phyloP scores from a whole-genome alignment of 2,797 vertebrate species.

The Sebastes steindachneri region DNA sequence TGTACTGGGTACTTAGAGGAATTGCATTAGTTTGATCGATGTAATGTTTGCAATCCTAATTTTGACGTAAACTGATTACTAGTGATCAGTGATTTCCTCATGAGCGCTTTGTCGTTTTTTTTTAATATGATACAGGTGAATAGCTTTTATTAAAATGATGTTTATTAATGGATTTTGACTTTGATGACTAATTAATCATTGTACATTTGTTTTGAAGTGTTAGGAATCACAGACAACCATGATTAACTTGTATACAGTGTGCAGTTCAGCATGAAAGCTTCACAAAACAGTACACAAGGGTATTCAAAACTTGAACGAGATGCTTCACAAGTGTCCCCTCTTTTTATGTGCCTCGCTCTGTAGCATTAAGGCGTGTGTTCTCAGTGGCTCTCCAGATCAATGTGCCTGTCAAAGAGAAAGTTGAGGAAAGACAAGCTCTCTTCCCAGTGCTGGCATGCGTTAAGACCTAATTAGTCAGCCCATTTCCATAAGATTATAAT shows the following conservation, averaged over 20 bases:
- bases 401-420: constrained; percentile 53
- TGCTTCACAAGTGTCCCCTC: constrained; percentile 3
- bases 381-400: constrained; percentile 50
- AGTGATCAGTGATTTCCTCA: not conserved
- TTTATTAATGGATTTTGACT: not conserved
- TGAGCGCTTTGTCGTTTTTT: not conserved
- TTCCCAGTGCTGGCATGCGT: constrained; percentile 27
- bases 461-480: constrained; percentile 62
- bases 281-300: not conserved
- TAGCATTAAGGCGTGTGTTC: constrained; percentile 22
- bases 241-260: not conserved
- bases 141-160: not conserved
- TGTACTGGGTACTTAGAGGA: not conserved
- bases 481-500: constrained; percentile 66
- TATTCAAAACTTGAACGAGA: not conserved
- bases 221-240: not conserved
- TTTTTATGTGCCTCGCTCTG: constrained; percentile 2
- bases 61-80: not conserved
- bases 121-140: not conserved
- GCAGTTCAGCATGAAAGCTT: not conserved
- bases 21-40: constrained; percentile 8
- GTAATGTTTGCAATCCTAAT: not conserved
- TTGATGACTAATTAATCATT: not conserved
- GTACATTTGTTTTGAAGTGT: not conserved
- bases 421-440: constrained; percentile 26